phyloP scores from a whole-genome alignment of 1,140 invertebrate species.

The Pogonomyrmex barbatus region DNA sequence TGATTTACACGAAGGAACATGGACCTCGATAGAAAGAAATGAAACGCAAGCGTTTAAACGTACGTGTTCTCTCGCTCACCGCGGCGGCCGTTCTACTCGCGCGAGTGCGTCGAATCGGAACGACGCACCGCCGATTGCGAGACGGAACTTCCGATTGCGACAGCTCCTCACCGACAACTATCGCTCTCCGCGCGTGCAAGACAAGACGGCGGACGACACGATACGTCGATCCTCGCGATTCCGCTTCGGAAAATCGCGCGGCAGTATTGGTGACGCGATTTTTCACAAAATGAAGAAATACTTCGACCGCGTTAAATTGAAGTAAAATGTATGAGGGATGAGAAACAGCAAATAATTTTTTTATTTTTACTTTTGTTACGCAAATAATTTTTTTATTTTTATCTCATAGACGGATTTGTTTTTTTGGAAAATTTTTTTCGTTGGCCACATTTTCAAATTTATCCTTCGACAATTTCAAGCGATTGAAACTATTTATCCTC shows the following conservation, averaged over 20 bases:
- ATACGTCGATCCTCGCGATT: slow-evolving; percentile 26
- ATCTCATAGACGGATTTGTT: not conserved
- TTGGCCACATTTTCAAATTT: not conserved
- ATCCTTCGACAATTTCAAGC: not conserved
- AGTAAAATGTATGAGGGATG: not conserved
- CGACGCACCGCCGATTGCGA: slow-evolving; percentile 80
- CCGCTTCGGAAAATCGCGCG: slow-evolving; percentile 8
- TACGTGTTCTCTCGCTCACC: slow-evolving; percentile 44
- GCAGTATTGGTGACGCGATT: slow-evolving; percentile 8
- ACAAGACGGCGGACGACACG: slow-evolving; percentile 54
- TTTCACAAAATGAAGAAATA: slow-evolving; percentile 37
- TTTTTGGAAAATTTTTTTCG: not conserved
- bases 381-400: not conserved
- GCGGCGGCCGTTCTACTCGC: slow-evolving; percentile 69
- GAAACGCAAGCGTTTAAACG: slow-evolving; percentile 15
- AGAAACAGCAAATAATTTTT: not conserved
- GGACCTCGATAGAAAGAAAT: slow-evolving; percentile 26
- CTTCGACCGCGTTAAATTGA: slow-evolving; percentile 17
- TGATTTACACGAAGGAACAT: slow-evolving; percentile 16
- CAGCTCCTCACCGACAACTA: slow-evolving; percentile 81
- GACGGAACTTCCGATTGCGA: slow-evolving; percentile 86
- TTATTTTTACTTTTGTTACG: not conserved
- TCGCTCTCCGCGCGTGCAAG: slow-evolving; percentile 79
- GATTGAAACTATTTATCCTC: slow-evolving; percentile 6
- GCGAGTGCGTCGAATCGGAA: slow-evolving; percentile 80